Evolutionary conservation across 1,140 invertebrate genomes (phyloP).

Genomic region (Caenorhabditis brenneri): DNA sequence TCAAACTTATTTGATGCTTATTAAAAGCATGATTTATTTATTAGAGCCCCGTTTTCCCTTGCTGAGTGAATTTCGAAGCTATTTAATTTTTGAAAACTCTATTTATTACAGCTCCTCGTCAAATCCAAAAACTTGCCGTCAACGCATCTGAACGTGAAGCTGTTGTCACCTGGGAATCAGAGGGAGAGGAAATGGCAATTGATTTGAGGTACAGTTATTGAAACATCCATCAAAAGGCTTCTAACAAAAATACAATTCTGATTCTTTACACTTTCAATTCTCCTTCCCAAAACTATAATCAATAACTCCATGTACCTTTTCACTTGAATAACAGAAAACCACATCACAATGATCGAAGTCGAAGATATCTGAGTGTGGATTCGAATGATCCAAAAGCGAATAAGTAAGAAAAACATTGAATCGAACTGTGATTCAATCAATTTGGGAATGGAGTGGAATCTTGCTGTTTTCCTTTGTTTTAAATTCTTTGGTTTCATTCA

Average conservation of each 20-base stretch:
- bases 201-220: conserved; percentile 57
- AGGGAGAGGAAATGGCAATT: conserved; percentile 61
- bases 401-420: conserved; percentile 2
- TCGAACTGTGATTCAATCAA: no score
- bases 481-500: not conserved
- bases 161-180: conserved; percentile 61
- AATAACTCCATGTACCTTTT: conserved; percentile 33
- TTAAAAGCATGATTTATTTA: no score
- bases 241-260: not conserved
- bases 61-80: not conserved
- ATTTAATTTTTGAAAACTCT: not conserved
- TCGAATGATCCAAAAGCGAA: conserved; percentile 24
- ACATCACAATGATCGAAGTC: not conserved
- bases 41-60: no score
- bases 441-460: conserved; percentile 17
- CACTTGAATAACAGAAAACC: conserved; percentile 38
- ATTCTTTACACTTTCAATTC: not conserved
- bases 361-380: conserved; percentile 11
- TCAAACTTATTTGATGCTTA: no score
- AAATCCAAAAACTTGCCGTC: conserved; percentile 63
- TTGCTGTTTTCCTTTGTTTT: not conserved
- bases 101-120: conserved; percentile 62
- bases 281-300: conserved; percentile 13
- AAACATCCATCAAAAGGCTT: not conserved
- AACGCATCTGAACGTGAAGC: conserved; percentile 60